Base-by-base conservation (phyloP, 2,113 vertebrate species). In the Gnathonemus echidnorhynchus region DNA sequence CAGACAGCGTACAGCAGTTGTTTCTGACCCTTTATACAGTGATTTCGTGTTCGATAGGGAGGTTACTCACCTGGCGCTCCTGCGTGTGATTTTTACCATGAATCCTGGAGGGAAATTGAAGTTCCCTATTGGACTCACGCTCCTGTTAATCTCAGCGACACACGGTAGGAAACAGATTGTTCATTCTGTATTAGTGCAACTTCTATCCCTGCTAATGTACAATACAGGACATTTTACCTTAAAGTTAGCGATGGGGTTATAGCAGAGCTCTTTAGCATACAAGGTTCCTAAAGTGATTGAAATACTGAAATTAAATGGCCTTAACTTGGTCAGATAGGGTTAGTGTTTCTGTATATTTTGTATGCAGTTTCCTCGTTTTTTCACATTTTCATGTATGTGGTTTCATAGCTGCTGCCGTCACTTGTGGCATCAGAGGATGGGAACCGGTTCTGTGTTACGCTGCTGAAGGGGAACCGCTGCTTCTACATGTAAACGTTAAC, bases 401-500 rank as follows among this genome's bases (percentile, higher is more conserved):
- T 58, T 89, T 89, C 45, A 52, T 50, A 89, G 89, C 31, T 21
- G 27, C 39, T 10, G 80, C 21, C 13, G 6, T 15, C 35, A 10
- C 39, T 10, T 89, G 89, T 52, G 84, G 8, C 7, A n/a, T 1
- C 13, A 27, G 15, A 45, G 10, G 52, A 5, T 1, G 19, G n/a
- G 24, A 45, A 92, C 13, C 1, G 53, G 89, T 1, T 24, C 84
- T 1, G 8, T 93, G 91, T 89, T 88, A 80, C 9, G 91, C 87
- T 53, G 86, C 83, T 62, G 89, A 50, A 13, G 93, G 93, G 13
- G 66, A 92, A 17, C 48, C 19, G 11, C 4, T 93, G 17, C 3
- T 86, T 50, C 90, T 94, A 48, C 77, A 90, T 62, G 70, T 93
- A n/a, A n/a, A 84, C 39, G 5, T 50, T 0, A 49, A 21, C 90